These are phyloP conservation scores for Harpalus rubripes DNA, from an alignment of 2,888 invertebrate species.

Conservation along the genomic window DNA sequence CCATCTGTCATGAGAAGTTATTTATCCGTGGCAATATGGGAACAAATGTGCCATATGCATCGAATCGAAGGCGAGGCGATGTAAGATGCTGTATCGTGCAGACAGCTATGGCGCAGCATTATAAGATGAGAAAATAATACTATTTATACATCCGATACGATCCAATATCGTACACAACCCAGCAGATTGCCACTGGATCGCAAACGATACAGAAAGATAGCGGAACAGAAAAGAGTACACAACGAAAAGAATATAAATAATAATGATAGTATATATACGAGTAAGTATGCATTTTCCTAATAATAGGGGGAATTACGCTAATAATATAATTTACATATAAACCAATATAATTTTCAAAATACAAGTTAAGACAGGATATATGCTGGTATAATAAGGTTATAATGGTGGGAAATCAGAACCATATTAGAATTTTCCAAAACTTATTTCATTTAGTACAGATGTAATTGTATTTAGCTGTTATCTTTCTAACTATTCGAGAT, in stretches of 20 bases:
- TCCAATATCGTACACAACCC: slow-evolving; percentile 28
- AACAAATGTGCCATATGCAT: slow-evolving; percentile 55
- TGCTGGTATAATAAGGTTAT: too few relatives aligned
- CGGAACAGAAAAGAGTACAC: not conserved
- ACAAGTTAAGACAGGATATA: too few relatives aligned
- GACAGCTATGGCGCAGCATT: slow-evolving; percentile 22
- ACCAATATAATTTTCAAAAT: too few relatives aligned
- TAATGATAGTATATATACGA: not conserved
- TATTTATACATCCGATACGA: slow-evolving; percentile 55
- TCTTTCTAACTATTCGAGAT: too few relatives aligned
- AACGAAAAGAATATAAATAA: not conserved
- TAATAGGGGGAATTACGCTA: too few relatives aligned
- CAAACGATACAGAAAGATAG: too few relatives aligned
- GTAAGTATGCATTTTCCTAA: too few relatives aligned
- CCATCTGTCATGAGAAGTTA: slow-evolving; percentile 32
- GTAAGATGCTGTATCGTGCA: not conserved
- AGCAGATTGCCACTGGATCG: slow-evolving; percentile 7
- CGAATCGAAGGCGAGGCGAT: slow-evolving; percentile 19
- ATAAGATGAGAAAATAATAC: slow-evolving; percentile 60
- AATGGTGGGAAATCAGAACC: too few relatives aligned
- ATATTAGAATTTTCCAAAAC: too few relatives aligned
- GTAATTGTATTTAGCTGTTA: too few relatives aligned
- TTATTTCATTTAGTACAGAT: too few relatives aligned
- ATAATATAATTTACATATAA: too few relatives aligned
- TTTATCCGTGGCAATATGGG: slow-evolving; percentile 44